A percentile compares a stretch with the other conserved stretches of the same genome.
phyloP scores from a whole-genome alignment of 2,888 invertebrate species.

The Augiades crinisus region DNA sequence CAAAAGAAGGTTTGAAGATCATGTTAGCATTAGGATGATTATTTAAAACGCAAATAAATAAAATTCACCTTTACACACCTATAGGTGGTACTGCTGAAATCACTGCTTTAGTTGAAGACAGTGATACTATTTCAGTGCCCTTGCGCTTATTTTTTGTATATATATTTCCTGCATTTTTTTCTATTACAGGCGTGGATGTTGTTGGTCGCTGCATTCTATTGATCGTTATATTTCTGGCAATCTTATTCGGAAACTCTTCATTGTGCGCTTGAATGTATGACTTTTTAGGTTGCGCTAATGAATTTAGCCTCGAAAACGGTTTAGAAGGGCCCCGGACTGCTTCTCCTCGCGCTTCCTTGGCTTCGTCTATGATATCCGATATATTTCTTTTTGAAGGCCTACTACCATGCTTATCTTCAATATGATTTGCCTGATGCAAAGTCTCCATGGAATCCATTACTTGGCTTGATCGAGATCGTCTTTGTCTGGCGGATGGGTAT shows the following conservation, averaged over 20 bases:
- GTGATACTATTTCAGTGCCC: conserved; percentile 25
- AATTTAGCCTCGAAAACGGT: conserved; percentile 49
- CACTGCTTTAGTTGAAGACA: conserved; percentile 32
- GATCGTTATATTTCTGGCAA: conserved; percentile 47
- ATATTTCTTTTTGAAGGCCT: conserved; percentile 48
- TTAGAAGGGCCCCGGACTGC: conserved; percentile 68
- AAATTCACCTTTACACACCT: conserved; percentile 77
- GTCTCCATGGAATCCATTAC: conserved; percentile 15
- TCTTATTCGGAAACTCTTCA: conserved; percentile 53
- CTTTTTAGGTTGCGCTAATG: conserved; percentile 66
- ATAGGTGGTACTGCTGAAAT: conserved; percentile 44
- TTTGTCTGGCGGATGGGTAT: conserved; percentile 34
- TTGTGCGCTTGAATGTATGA: conserved; percentile 57
- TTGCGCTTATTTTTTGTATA: conserved; percentile 29
- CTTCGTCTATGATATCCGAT: conserved; percentile 62
- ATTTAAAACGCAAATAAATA: conserved; percentile 28
- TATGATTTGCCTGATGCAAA: conserved; percentile 18
- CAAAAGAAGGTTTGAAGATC: conserved; percentile 9
- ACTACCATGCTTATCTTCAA: conserved; percentile 42
- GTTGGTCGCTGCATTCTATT: conserved; percentile 42
- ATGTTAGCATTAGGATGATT: neutral
- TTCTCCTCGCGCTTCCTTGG: conserved; percentile 68
- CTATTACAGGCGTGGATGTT: conserved; percentile 26
- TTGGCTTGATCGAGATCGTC: conserved; percentile 31
- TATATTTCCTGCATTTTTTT: conserved; percentile 33